Conservation (phyloP, 2,888 invertebrate species). For the Odontomyia ornata region DNA sequence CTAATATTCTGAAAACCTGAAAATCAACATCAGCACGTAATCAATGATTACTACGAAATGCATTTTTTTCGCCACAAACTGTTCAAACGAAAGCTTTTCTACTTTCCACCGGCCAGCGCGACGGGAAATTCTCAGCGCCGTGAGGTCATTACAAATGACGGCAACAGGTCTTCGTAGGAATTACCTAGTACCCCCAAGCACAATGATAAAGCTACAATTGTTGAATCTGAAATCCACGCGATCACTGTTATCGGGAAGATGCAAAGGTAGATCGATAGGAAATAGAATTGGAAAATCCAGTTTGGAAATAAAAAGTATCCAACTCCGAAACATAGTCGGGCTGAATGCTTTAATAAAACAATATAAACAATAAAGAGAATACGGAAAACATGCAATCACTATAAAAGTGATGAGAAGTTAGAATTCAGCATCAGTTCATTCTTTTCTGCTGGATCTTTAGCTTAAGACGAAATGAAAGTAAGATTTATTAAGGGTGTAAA, state of each 20-base stretch:
- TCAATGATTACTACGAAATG: too few species aligned
- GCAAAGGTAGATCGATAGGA: conserved; percentile 28
- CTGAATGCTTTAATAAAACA: background rate
- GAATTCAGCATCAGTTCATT: conserved; percentile 18
- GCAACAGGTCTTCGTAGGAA: conserved; percentile 1
- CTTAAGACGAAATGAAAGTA: conserved; percentile 21
- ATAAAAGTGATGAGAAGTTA: conserved; percentile 36
- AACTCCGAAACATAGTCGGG: background rate
- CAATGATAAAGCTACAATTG: too few species aligned
- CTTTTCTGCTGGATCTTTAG: background rate
- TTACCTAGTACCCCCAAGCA: background rate
- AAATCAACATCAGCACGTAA: too few species aligned
- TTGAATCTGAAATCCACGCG: background rate
- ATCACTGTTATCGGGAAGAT: background rate
- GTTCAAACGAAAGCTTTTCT: background rate
- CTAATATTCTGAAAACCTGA: too few species aligned
- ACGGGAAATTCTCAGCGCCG: background rate
- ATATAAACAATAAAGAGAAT: background rate
- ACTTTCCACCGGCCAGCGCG: background rate
- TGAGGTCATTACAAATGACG: background rate
- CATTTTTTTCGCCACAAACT: background rate
- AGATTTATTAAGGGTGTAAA: background rate
- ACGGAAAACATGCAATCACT: conserved; percentile 18
- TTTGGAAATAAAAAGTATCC: background rate
- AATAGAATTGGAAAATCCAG: conserved; percentile 36